A percentile compares a stretch with the other conserved stretches of the same genome.
phyloP scores from a whole-genome alignment of 2,113 vertebrate species.

The Cyanoderma ruficeps region DNA sequence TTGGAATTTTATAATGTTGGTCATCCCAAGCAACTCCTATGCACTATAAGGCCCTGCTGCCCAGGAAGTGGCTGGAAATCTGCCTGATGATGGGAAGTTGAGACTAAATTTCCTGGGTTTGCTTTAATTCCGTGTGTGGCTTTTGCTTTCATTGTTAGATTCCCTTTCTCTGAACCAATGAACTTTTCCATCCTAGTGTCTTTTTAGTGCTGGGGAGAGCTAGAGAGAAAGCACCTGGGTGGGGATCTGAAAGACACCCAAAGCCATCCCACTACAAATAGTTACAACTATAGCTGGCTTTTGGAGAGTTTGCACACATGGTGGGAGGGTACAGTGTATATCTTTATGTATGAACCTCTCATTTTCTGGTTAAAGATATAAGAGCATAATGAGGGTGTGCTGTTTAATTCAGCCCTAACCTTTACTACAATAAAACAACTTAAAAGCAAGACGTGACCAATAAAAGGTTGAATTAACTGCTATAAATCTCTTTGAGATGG shows the following conservation, averaged over 20 bases:
- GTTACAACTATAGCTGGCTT: background rate
- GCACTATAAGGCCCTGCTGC: background rate
- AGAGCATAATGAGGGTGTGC: background rate
- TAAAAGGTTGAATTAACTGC: background rate
- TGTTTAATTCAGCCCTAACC: background rate
- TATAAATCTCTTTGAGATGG: background rate
- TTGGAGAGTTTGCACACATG: background rate
- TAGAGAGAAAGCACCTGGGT: accelerated
- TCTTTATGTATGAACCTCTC: background rate
- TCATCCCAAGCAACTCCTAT: accelerated
- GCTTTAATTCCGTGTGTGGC: accelerated
- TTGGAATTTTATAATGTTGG: background rate
- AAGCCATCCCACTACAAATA: background rate
- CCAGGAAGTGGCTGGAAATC: background rate
- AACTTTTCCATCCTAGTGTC: background rate
- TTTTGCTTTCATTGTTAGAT: background rate
- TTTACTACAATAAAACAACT: background rate
- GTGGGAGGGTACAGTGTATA: background rate
- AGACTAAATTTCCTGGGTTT: background rate
- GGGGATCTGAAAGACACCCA: accelerated
- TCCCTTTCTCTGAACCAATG: background rate
- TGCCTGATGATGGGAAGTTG: background rate
- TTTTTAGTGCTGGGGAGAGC: background rate
- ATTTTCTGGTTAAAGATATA: background rate
- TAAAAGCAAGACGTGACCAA: background rate